Evolutionary conservation across 2,113 vertebrate species (phyloP).

Genomic region (Thalassoma bifasciatum): DNA sequence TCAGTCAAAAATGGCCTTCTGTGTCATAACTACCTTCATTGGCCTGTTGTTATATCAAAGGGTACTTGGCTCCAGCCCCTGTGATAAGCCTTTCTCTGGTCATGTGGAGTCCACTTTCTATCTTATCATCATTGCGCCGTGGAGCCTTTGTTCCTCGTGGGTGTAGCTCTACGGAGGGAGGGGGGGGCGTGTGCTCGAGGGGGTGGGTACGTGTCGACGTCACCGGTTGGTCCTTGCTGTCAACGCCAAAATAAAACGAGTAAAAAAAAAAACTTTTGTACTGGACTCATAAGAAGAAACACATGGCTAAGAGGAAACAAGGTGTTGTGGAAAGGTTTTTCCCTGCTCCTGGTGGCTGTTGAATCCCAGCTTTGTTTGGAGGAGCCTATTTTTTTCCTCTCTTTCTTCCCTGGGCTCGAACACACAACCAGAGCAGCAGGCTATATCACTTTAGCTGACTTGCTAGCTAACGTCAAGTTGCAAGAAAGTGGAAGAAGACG

Average conservation of each 20-base stretch:
- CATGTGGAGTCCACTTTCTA: too few species aligned
- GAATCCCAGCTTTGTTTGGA: constrained; percentile 6
- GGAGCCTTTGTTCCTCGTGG: constrained; percentile 72
- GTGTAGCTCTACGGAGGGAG: constrained; percentile 46
- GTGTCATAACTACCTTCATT: too few species aligned
- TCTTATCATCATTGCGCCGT: constrained; percentile 3
- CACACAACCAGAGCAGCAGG: constrained; percentile 34
- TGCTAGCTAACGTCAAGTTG: constrained; percentile 77
- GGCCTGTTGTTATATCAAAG: too few species aligned
- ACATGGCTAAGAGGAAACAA: background rate
- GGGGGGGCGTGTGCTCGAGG: constrained; percentile 65
- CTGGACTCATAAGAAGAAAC: background rate
- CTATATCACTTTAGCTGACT: constrained; percentile 63
- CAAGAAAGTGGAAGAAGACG: constrained; percentile 76
- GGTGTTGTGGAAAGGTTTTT: background rate
- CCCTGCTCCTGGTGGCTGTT: constrained; percentile 2
- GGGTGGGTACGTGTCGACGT: constrained; percentile 66
- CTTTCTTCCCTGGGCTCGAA: constrained; percentile 31
- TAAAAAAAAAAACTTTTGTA: constrained; percentile 59
- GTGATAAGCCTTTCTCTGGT: too few species aligned
- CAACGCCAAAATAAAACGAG: constrained; percentile 78
- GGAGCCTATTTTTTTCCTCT: constrained; percentile 10
- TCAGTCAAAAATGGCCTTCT: too few species aligned
- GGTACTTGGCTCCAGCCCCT: too few species aligned
- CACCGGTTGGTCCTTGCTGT: constrained; percentile 69